phyloP scores from a whole-genome alignment of 2,113 vertebrate species.

The Microtus montanus region DNA sequence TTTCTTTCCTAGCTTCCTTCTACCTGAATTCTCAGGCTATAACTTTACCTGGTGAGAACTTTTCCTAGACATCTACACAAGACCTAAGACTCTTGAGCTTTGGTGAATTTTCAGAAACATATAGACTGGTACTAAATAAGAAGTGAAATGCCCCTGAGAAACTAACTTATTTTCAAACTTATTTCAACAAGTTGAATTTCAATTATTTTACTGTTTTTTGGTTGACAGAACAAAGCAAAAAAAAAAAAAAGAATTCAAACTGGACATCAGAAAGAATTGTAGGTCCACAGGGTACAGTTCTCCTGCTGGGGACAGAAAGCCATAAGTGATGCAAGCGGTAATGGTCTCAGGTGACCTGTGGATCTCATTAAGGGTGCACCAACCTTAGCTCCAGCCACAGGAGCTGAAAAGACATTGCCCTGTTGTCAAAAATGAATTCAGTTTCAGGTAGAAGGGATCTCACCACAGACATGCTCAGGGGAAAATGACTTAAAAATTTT shows the following conservation, averaged over 20 bases:
- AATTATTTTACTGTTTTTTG: not conserved
- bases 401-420: not conserved
- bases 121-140: not conserved
- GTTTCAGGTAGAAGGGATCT: not conserved
- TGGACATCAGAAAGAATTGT: not conserved
- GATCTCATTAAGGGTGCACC: not conserved
- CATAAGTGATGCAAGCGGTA: not conserved
- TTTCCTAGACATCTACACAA: not conserved
- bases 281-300: constrained; percentile 7
- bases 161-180: not conserved
- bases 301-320: not conserved
- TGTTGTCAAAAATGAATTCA: not conserved
- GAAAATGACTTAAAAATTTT: not conserved
- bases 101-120: not conserved
- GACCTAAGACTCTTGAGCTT: not conserved
- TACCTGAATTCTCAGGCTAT: not conserved
- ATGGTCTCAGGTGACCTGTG: constrained; percentile 12
- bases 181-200: not conserved
- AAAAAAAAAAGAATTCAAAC: not conserved
- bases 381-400: not conserved
- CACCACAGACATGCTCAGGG: not conserved
- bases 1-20: not conserved
- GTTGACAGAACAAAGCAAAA: not conserved
- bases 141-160: not conserved
- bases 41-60: no score